These are phyloP conservation scores for Epizoanthus illoricatus DNA, from an alignment of 92 coral and sea anemone genomes.

Conservation along the genomic window DNA sequence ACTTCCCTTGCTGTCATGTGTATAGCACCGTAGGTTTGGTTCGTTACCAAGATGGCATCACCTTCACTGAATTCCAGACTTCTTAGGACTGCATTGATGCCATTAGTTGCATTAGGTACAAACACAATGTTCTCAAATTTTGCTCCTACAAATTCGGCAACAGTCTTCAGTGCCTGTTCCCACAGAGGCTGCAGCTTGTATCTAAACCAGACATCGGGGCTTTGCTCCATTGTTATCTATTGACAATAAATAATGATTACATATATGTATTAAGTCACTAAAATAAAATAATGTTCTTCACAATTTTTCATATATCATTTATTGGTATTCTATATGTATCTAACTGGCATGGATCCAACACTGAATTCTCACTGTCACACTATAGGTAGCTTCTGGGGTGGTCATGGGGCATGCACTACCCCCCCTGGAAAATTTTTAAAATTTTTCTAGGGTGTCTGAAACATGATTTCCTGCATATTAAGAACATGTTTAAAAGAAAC, in stretches of 20 bases:
- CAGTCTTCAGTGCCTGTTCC: constrained; percentile 34
- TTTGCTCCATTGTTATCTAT: constrained; percentile 42
- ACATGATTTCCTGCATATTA: too few relatives aligned
- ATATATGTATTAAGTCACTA: neutral
- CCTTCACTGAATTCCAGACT: constrained; percentile 66
- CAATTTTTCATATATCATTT: neutral
- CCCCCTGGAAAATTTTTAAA: too few relatives aligned
- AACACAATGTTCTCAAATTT: constrained; percentile 65
- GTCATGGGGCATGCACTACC: too few relatives aligned
- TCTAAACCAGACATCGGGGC: constrained; percentile 46
- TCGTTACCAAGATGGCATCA: constrained; percentile 64
- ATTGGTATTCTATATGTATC: too few relatives aligned
- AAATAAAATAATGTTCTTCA: too few relatives aligned
- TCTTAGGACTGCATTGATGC: constrained; percentile 59
- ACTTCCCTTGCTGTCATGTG: constrained; percentile 70
- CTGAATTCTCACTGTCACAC: too few relatives aligned
- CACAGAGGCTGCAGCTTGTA: constrained; percentile 27
- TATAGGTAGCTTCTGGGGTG: too few relatives aligned
- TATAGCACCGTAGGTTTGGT: constrained; percentile 81
- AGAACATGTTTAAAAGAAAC: too few relatives aligned
- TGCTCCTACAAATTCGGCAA: constrained; percentile 74
- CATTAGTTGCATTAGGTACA: constrained; percentile 70
- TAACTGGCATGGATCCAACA: too few relatives aligned
- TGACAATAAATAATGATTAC: neutral
- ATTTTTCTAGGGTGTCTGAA: too few relatives aligned